A percentile compares a stretch with the other conserved stretches of the same genome.
phyloP scores from a whole-genome alignment of 2,113 vertebrate genomes.

The Amblyopsis rosae region DNA sequence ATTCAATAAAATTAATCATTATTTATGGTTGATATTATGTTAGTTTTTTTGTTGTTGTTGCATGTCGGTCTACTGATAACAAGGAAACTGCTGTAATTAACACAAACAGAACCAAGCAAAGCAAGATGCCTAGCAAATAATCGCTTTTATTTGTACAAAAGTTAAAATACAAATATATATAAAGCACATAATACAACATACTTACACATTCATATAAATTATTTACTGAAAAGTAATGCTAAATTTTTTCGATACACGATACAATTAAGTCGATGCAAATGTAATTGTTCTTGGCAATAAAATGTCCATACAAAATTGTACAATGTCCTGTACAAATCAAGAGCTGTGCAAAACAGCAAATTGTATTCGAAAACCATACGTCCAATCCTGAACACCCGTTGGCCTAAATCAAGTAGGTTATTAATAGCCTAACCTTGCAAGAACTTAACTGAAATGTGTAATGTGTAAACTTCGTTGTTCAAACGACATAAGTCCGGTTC shows the following conservation, averaged over 20 bases:
- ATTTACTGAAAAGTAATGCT: slow-evolving; percentile 76
- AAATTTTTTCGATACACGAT: slow-evolving; percentile 75
- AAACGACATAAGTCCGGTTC: neutral
- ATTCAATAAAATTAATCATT: slow-evolving; percentile 97
- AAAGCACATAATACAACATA: slow-evolving; percentile 71
- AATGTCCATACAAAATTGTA: slow-evolving; percentile 82
- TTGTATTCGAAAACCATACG: slow-evolving; percentile 53
- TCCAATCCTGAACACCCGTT: slow-evolving; percentile 31
- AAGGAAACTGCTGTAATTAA: neutral
- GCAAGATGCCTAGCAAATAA: slow-evolving; percentile 3
- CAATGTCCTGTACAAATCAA: slow-evolving; percentile 78
- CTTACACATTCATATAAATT: slow-evolving; percentile 78
- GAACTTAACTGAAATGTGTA: too few relatives aligned
- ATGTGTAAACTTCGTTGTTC: neutral
- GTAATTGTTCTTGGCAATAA: slow-evolving; percentile 76
- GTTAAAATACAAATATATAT: slow-evolving; percentile 69
- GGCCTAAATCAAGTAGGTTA: too few relatives aligned
- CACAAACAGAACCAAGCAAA: neutral
- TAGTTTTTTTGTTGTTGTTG: neutral
- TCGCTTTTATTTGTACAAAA: slow-evolving; percentile 79
- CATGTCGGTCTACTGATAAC: neutral
- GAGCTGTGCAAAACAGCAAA: slow-evolving; percentile 81
- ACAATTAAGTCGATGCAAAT: slow-evolving; percentile 66
- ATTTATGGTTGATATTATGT: slow-evolving; percentile 82
- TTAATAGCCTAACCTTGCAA: too few relatives aligned